A percentile compares a stretch with the other conserved stretches of the same genome.
Evolutionary conservation across 1,140 invertebrate genomes (phyloP).

Genomic region (Acromyrmex heyeri): DNA sequence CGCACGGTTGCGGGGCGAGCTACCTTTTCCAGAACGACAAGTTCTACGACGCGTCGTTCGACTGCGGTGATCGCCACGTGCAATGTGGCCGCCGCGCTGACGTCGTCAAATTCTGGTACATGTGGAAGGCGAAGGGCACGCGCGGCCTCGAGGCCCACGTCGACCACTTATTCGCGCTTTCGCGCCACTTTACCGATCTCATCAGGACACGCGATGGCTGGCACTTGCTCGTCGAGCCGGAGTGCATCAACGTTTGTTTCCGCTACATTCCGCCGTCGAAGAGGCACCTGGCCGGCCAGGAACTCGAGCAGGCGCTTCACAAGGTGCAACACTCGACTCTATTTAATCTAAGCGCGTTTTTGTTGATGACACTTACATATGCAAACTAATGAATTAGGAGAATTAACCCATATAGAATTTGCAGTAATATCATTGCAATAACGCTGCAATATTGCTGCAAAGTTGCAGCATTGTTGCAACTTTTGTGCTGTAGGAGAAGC

Average conservation of each 20-base stretch:
- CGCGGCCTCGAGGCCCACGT: slow-evolving; percentile 93
- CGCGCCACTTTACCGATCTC: slow-evolving; percentile 90
- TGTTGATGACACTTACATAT: neutral
- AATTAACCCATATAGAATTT: neutral
- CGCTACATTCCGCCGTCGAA: slow-evolving; percentile 95
- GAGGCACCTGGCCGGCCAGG: slow-evolving; percentile 87
- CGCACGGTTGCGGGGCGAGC: slow-evolving; percentile 91
- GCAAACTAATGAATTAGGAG: neutral
- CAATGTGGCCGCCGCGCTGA: slow-evolving; percentile 97
- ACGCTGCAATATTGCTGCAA: no score
- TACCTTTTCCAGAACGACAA: slow-evolving; percentile 99
- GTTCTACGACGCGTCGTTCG: slow-evolving; percentile 96
- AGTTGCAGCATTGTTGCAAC: no score
- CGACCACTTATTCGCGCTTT: slow-evolving; percentile 92
- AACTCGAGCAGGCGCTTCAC: slow-evolving; percentile 91
- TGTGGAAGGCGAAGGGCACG: slow-evolving; percentile 98
- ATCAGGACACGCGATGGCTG: slow-evolving; percentile 91
- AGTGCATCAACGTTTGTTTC: slow-evolving; percentile 98
- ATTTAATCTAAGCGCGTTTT: neutral
- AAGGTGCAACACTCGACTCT: slow-evolving; percentile 71
- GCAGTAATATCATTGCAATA: no score
- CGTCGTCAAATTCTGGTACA: slow-evolving; percentile 98
- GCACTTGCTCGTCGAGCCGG: slow-evolving; percentile 92
- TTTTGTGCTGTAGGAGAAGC: no score
- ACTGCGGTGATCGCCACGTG: slow-evolving; percentile 97